A percentile compares a stretch with the other conserved stretches of the same genome.
Conservation (phyloP, 2,888 invertebrate genomes). For the Chloromyia formosa region DNA sequence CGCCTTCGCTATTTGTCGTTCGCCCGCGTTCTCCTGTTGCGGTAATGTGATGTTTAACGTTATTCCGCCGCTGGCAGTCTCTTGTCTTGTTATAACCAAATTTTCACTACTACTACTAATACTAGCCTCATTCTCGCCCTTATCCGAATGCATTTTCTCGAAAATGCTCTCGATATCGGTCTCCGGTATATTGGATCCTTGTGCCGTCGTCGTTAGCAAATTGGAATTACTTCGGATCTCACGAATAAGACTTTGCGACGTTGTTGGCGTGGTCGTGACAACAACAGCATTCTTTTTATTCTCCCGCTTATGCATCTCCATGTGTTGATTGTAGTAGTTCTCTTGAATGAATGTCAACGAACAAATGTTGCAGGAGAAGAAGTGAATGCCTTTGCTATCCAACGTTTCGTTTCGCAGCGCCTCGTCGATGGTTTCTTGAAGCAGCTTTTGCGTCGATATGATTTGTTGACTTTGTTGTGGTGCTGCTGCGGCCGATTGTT, state of each 20-base stretch:
- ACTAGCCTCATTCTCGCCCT: constrained; percentile 57
- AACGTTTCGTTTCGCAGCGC: constrained; percentile 59
- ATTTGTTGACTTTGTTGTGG: constrained; percentile 45
- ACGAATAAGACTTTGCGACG: constrained; percentile 49
- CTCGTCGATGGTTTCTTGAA: constrained; percentile 64
- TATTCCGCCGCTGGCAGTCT: constrained; percentile 61
- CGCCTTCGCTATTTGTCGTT: constrained; percentile 19
- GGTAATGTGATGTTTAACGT: constrained; percentile 65
- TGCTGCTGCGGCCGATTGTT: constrained; percentile 28
- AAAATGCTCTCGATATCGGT: constrained; percentile 65
- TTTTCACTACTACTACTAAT: constrained; percentile 55
- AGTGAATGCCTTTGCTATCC: constrained; percentile 59
- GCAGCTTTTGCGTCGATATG: constrained; percentile 61
- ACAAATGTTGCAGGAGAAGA: constrained; percentile 64
- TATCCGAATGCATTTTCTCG: constrained; percentile 65
- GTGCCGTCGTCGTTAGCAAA: constrained; percentile 42
- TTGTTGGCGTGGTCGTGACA: constrained; percentile 45
- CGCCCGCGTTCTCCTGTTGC: constrained; percentile 56
- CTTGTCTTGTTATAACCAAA: constrained; percentile 63
- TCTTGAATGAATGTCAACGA: constrained; percentile 65
- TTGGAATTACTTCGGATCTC: constrained; percentile 53
- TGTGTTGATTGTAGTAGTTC: constrained; percentile 64
- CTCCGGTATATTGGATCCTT: constrained; percentile 55
- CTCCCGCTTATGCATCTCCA: constrained; percentile 63
- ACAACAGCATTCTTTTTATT: constrained; percentile 53